A percentile compares a stretch with the other conserved stretches of the same genome.
Evolutionary conservation across 2,888 invertebrate species (phyloP).

Genomic region (Copidosoma aretas): DNA sequence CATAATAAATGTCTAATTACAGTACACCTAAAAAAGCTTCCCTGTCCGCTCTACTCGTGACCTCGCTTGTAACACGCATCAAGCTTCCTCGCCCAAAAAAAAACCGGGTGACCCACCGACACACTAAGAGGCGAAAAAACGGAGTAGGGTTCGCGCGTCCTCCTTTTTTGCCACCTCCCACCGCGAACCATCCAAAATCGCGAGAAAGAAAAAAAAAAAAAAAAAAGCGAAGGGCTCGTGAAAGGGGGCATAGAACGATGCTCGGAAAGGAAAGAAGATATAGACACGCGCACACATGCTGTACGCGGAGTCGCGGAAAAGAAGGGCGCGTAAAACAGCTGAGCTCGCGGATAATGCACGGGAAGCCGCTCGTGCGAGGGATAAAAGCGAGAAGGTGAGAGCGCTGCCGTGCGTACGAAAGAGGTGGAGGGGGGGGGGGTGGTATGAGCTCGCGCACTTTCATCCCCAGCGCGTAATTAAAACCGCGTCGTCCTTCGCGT

Average conservation of each 20-base stretch:
- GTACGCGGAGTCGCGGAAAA: neutral
- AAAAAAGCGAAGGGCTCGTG: neutral
- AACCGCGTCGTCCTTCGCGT: conserved; percentile 51
- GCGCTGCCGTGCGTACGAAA: conserved; percentile 13
- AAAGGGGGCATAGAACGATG: conserved; percentile 20
- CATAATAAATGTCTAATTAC: too few relatives aligned
- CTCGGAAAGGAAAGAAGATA: neutral
- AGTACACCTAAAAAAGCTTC: too few relatives aligned
- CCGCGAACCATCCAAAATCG: conserved; percentile 26
- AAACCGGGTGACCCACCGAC: conserved; percentile 34
- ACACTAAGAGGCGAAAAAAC: conserved; percentile 17
- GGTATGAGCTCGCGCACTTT: conserved; percentile 52
- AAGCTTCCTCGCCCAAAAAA: neutral
- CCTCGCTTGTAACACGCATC: too few relatives aligned
- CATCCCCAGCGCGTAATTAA: conserved; percentile 59
- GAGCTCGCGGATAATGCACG: neutral
- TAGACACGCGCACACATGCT: neutral
- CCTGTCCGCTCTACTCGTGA: too few relatives aligned
- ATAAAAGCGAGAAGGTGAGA: conserved; percentile 15
- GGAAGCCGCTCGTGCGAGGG: neutral
- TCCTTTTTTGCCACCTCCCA: conserved; percentile 1
- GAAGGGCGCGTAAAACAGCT: neutral
- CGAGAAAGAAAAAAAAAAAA: conserved; percentile 19
- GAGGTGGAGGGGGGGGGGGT: too few relatives aligned
- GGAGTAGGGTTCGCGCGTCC: neutral